Percentiles rank a stretch among this genome's conserved stretches.
These are phyloP conservation scores for Coecobrya sp. DNA, from an alignment of 2,888 invertebrate genomes.

Conservation along the genomic window DNA sequence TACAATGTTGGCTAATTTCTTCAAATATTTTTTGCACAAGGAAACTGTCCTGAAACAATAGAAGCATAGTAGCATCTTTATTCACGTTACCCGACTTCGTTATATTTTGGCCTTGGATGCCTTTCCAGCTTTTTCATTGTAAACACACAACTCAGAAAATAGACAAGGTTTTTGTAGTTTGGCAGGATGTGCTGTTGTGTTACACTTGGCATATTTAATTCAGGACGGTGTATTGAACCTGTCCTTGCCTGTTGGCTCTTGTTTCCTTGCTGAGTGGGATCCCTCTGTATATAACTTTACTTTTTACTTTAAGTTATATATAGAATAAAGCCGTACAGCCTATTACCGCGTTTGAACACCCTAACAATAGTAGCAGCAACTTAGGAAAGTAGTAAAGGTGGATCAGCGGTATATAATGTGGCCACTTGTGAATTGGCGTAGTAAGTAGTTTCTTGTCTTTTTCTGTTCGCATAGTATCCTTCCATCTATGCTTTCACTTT, in stretches of 20 bases:
- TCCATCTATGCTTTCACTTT: background rate
- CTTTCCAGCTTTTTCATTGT: background rate
- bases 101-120: constrained; percentile 24
- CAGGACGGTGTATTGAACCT: constrained; percentile 46
- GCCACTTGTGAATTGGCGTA: constrained; percentile 63
- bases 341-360: background rate
- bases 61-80: background rate
- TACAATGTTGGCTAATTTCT: too few relatives aligned
- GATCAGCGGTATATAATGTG: constrained; percentile 62
- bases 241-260: constrained; percentile 33
- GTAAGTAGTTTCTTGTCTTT: constrained; percentile 18
- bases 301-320: constrained; percentile 1
- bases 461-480: background rate
- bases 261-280: background rate
- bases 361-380: background rate
- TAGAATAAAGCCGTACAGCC: background rate
- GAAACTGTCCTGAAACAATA: background rate
- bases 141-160: background rate
- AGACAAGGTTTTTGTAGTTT: background rate
- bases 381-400: constrained; percentile 37
- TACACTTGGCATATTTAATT: constrained; percentile 49
- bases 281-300: background rate
- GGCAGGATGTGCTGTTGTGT: background rate
- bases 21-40: background rate
- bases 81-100: background rate